These are phyloP conservation scores for Channallabes apus DNA, from an alignment of 2,797 vertebrate genomes.

Conservation along the genomic window DNA sequence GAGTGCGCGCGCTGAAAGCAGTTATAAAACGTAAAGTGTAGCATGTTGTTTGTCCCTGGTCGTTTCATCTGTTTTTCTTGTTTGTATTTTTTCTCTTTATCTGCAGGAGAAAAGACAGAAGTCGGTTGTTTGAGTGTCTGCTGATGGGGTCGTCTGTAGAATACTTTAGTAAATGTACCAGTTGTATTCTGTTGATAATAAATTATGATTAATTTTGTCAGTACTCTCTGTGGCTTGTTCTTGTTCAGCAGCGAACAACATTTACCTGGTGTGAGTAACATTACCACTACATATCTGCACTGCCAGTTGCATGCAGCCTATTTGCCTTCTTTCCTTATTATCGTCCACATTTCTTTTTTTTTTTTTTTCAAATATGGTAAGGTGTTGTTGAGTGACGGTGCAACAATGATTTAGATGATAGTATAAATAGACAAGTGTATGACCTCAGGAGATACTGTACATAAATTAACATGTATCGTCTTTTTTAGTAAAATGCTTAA, in stretches of 20 bases:
- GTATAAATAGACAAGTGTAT: too few relatives aligned
- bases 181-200: not conserved
- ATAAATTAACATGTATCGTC: too few relatives aligned
- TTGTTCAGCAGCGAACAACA: not conserved
- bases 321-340: too few relatives aligned
- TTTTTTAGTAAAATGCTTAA: too few relatives aligned
- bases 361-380: too few relatives aligned
- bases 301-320: too few relatives aligned
- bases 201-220: slow-evolving; percentile 17
- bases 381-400: too few relatives aligned
- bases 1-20: slow-evolving; percentile 36
- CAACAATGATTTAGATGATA: too few relatives aligned
- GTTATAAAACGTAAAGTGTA: not conserved
- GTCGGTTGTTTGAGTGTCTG: not conserved
- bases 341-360: too few relatives aligned
- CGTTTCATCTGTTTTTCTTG: not conserved
- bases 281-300: too few relatives aligned
- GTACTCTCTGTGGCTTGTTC: not conserved
- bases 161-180: not conserved
- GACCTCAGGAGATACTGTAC: too few relatives aligned
- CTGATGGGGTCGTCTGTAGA: not conserved
- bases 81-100: not conserved
- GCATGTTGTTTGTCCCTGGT: not conserved
- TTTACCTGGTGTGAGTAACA: not conserved
- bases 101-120: not conserved